These are phyloP conservation scores for Ceratosolen fusciceps DNA, from an alignment of 1,140 invertebrate genomes.

Conservation along the genomic window DNA sequence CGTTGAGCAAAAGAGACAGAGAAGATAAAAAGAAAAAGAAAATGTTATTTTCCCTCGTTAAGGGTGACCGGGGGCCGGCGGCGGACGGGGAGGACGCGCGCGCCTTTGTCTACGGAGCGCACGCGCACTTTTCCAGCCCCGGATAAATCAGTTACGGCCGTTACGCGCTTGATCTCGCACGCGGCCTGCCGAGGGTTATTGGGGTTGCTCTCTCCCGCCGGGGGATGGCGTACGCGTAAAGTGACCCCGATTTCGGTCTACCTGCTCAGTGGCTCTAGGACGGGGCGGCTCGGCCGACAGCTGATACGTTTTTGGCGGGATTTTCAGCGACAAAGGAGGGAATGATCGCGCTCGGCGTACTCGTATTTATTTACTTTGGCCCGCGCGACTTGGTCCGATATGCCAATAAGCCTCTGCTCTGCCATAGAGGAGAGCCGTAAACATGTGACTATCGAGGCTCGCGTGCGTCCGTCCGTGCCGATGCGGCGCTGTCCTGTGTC, in stretches of 20 bases:
- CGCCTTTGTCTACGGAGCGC: neutral
- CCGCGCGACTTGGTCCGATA: no score
- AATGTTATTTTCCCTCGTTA: slow-evolving; percentile 19
- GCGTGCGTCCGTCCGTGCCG: neutral
- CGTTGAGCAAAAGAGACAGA: no score
- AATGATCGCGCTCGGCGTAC: neutral
- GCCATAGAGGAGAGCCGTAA: neutral
- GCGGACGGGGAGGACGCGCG: neutral
- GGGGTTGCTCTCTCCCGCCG: no score
- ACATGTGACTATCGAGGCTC: neutral
- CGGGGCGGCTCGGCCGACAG: slow-evolving; percentile 54
- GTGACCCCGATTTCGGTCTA: neutral
- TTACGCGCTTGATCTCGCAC: neutral
- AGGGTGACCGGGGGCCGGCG: neutral
- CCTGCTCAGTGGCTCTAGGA: neutral
- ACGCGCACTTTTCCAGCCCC: neutral
- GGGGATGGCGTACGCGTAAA: no score
- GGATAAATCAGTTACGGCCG: neutral
- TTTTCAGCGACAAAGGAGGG: slow-evolving; percentile 26
- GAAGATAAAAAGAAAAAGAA: no score
- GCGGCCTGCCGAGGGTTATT: neutral
- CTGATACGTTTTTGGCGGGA: slow-evolving; percentile 71
- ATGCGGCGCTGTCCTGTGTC: no score
- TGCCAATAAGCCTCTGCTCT: no score
- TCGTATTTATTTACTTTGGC: neutral